A percentile compares a stretch with the other conserved stretches of the same genome.
Evolutionary conservation across 2,113 vertebrate species (phyloP).

Genomic region (Lepus americanus): DNA sequence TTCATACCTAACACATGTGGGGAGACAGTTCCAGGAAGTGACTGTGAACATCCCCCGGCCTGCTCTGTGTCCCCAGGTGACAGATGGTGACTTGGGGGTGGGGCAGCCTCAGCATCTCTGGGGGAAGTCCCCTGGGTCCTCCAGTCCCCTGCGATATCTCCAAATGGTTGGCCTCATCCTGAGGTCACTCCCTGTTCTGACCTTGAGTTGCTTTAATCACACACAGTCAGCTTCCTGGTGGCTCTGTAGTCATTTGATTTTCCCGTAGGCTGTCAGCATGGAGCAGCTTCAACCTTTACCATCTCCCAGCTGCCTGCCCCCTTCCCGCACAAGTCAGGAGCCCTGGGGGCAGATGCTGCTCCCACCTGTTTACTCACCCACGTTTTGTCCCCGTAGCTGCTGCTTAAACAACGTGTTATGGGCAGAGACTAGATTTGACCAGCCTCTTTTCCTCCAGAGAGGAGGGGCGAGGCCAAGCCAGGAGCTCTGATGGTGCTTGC

Average conservation of each 20-base stretch:
- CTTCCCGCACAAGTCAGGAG: neutral
- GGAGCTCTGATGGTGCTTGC: neutral
- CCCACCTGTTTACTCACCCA: too few species aligned
- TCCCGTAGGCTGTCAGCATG: neutral
- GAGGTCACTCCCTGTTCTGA: neutral
- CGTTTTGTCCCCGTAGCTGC: neutral
- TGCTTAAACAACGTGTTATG: neutral
- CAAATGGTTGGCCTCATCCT: neutral
- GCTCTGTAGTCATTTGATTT: neutral
- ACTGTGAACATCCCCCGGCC: neutral
- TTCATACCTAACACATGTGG: conserved; percentile 56
- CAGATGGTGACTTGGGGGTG: neutral
- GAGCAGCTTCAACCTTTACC: neutral
- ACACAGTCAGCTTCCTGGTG: neutral
- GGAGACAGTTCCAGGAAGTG: neutral
- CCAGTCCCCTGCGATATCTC: neutral
- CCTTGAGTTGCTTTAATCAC: neutral
- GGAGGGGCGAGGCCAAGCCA: neutral
- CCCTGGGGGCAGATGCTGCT: neutral
- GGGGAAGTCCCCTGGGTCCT: neutral
- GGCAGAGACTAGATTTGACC: too few species aligned
- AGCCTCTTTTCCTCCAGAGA: neutral
- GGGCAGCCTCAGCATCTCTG: neutral
- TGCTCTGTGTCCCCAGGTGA: neutral
- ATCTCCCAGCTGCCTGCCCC: neutral